phyloP scores from a whole-genome alignment of 2,797 vertebrate species.

The Cygnus olor region DNA sequence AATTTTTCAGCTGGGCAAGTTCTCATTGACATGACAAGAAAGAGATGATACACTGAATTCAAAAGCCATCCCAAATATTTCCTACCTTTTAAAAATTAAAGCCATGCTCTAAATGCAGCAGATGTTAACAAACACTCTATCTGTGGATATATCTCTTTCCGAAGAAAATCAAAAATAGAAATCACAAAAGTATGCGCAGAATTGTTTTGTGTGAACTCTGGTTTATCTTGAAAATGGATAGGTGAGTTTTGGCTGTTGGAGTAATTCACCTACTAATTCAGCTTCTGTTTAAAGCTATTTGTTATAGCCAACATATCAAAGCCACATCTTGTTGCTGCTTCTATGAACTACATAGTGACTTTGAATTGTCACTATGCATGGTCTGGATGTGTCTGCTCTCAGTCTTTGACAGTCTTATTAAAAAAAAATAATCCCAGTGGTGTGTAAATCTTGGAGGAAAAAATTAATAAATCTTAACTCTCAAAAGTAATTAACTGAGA shows the following conservation, averaged over 20 bases:
- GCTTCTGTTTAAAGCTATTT: not conserved
- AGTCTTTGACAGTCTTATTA: not conserved
- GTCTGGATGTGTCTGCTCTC: not conserved
- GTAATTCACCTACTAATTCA: not conserved
- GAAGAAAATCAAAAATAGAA: not conserved
- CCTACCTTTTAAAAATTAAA: not conserved
- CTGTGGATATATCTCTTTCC: rapidly evolving
- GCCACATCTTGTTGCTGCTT: not conserved
- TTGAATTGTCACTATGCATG: not conserved
- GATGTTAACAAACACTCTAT: rapidly evolving
- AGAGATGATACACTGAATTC: no score
- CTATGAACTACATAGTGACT: not conserved
- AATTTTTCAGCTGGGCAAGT: not conserved
- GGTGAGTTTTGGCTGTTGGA: not conserved
- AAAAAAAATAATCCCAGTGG: not conserved
- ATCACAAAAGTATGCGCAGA: not conserved
- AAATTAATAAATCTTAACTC: not conserved
- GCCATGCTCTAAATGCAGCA: not conserved
- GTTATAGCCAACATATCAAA: not conserved
- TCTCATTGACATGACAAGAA: not conserved
- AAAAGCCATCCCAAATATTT: not conserved
- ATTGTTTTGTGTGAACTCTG: not conserved
- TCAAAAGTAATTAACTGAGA: not conserved
- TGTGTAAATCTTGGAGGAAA: not conserved
- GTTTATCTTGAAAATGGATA: not conserved